Conservation (phyloP, 2,113 vertebrate species). For the Cnemophilus loriae region DNA sequence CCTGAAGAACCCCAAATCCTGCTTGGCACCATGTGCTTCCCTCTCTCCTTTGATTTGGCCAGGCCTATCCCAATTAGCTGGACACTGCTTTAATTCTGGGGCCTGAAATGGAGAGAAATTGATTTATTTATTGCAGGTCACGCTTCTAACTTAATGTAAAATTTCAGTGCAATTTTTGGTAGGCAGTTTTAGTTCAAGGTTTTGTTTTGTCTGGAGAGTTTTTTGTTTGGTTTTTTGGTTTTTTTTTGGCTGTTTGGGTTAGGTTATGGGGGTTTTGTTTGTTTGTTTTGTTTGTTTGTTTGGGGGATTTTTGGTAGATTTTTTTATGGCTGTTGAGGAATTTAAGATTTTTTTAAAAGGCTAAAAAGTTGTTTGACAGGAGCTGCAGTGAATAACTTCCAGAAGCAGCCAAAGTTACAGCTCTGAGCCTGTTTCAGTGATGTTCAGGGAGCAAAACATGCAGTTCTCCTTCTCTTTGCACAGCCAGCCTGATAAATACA, state of each 20-base stretch:
- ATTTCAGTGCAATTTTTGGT: neutral
- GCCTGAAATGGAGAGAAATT: neutral
- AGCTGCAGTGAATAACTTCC: neutral
- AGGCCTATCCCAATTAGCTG: neutral
- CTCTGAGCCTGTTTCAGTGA: neutral
- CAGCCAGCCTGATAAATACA: constrained; percentile 1
- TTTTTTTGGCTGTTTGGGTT: neutral
- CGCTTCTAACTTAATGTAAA: accelerated
- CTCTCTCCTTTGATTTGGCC: neutral
- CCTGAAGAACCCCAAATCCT: neutral
- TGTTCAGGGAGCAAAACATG: neutral
- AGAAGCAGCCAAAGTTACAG: neutral
- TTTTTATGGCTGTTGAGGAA: neutral
- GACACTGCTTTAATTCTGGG: neutral
- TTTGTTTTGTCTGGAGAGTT: neutral
- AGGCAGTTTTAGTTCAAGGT: neutral
- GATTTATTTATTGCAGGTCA: neutral
- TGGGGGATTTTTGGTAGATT: too few species aligned
- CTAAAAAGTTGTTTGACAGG: neutral
- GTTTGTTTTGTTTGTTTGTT: neutral
- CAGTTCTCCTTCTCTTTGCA: neutral
- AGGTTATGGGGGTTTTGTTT: too few species aligned
- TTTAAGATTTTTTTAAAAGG: neutral
- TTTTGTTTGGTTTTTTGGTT: neutral
- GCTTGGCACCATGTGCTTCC: neutral